phyloP scores from a whole-genome alignment of 2,113 vertebrate genomes.

The Hystrix cristata region DNA sequence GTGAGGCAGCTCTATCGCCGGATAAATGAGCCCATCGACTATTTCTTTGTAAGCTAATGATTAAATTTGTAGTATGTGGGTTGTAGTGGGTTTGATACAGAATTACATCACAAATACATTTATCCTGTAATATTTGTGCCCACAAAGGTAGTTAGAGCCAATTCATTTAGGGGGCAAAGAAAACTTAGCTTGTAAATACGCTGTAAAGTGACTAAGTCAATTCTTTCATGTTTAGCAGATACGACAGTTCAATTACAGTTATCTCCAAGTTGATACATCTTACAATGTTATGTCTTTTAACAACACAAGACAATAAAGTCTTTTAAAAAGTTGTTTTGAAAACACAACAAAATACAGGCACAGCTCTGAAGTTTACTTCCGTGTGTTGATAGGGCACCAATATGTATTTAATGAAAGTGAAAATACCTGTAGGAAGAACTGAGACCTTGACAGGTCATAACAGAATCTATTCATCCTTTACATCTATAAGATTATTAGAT shows the following conservation, averaged over 20 bases:
- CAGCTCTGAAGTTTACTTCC: neutral
- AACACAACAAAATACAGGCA: neutral
- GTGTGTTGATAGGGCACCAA: neutral
- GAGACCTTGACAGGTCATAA: neutral
- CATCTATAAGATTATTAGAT: neutral
- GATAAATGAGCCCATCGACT: constrained; percentile 91
- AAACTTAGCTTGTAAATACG: constrained; percentile 56
- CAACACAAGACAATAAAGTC: neutral
- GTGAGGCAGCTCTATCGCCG: constrained; percentile 90
- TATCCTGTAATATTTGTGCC: neutral
- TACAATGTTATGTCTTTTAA: constrained; percentile 52
- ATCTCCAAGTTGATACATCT: neutral
- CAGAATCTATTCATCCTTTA: neutral
- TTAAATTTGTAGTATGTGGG: neutral
- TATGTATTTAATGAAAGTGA: neutral
- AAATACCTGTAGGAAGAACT: neutral
- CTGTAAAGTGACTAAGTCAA: neutral
- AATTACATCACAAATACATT: neutral
- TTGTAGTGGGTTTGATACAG: neutral
- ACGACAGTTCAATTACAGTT: constrained; percentile 54
- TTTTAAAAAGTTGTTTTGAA: constrained; percentile 52
- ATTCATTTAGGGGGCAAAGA: neutral
- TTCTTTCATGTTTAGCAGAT: neutral
- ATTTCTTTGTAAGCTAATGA: constrained; percentile 89
- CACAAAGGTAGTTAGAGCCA: neutral